Evolutionary conservation across 2,888 invertebrate species (phyloP), one percentile per base, ranked within the genome.

Genomic region (Chrysodeixis includens): DNA sequence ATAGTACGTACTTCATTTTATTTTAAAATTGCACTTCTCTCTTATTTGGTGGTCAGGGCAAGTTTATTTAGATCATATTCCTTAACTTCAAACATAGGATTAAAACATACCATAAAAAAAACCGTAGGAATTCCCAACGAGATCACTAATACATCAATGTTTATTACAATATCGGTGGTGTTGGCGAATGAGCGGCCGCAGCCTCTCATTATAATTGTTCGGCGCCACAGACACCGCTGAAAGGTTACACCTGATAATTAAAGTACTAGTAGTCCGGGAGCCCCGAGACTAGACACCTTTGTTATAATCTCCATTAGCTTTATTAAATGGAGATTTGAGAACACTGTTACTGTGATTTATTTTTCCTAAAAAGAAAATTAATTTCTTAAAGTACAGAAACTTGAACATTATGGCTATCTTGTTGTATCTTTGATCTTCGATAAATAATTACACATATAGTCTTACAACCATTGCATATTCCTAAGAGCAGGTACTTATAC

Each of bases 201-300:
- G n/a, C 9, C 18, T 30, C 14, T 35, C 18, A 35, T 64, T 30
- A 44, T 8, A 46, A 56, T 51, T 49, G n/a, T 46, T 30, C 20
- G 44, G 14, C 61, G 26, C 5, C 8, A 26, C 35, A 35, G 56
- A 30, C 49, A 46, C 30, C 40, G 18, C 12, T 26, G 44, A 35
- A 32, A 52, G 30, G 58, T 18, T 40, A 30, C 52, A 65, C 30
- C 66, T 56, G 52, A 18, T 67, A 16, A 53, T 53, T 65, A 71
- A 14, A 30, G 22, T 30, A 20, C 26, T n/a, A 16, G 32, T 52
- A n/a, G 52, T 56, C 16, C 30, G n/a, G 26, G 20, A 71, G 46
- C 49, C 44, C 12, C 7, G 10, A 12, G 2, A 1, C 10, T 16
- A 18, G 18, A 18, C 6, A 18, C 16, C 3, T 7, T 16, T 44